These are phyloP conservation scores for Protobothrops mucrosquamatus DNA, from an alignment of 2,113 vertebrate species.

Conservation along the genomic window DNA sequence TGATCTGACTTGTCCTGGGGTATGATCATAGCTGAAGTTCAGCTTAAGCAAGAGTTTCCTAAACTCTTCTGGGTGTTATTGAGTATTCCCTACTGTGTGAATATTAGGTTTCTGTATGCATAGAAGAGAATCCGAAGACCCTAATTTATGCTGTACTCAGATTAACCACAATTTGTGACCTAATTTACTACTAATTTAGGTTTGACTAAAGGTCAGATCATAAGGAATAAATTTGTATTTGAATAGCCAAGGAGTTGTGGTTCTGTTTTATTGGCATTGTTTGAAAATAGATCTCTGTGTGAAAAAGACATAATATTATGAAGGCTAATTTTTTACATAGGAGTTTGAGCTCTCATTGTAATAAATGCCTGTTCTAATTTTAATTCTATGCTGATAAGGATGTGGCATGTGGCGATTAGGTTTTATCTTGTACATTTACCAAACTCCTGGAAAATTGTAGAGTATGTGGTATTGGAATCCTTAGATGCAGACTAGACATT, in stretches of 20 bases:
- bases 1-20: not conserved
- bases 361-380: not conserved
- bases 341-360: not conserved
- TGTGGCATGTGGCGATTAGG: not conserved
- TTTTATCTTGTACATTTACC: conserved; percentile 5
- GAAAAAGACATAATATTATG: not conserved
- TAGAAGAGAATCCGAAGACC: not conserved
- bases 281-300: not conserved
- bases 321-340: not conserved
- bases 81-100: not conserved
- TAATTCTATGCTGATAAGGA: not conserved
- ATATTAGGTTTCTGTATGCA: not conserved
- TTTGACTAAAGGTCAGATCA: not conserved
- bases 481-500: not conserved
- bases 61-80: not conserved
- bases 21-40: not conserved
- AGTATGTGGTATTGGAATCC: not conserved
- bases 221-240: not conserved
- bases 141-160: not conserved
- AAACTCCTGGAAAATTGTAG: not conserved
- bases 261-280: not conserved
- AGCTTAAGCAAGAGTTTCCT: not conserved
- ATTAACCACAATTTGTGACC: not conserved
- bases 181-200: not conserved
- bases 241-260: not conserved